A percentile compares a stretch with the other conserved stretches of the same genome.
These are phyloP conservation scores for Pogonocherus hispidulus DNA, from an alignment of 2,888 invertebrate genomes.

Conservation along the genomic window DNA sequence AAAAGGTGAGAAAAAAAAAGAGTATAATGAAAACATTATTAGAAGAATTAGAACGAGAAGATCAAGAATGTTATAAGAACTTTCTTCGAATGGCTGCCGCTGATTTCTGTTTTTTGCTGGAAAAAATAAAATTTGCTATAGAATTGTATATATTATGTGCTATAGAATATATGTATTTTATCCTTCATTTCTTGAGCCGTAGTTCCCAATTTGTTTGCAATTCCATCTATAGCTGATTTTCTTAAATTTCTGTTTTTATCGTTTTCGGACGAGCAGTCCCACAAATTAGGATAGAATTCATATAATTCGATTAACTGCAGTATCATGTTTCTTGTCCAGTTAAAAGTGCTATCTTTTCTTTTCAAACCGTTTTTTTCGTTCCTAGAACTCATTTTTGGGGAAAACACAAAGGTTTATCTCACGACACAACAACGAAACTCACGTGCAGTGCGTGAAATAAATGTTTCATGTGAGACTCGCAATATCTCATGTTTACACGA, in stretches of 20 bases:
- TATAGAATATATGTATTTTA: conserved; percentile 44
- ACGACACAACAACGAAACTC: conserved; percentile 12
- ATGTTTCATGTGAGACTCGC: background rate
- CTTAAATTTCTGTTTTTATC: conserved; percentile 36
- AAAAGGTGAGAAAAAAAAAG: too few relatives aligned
- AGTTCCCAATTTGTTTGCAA: conserved; percentile 27
- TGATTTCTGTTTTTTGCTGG: too few relatives aligned
- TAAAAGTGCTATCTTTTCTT: conserved; percentile 8
- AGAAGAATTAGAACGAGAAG: too few relatives aligned
- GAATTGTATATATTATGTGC: too few relatives aligned
- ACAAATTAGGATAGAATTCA: conserved; percentile 38
- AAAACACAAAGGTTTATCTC: conserved; percentile 5
- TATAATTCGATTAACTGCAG: conserved; percentile 29
- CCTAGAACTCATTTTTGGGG: conserved; percentile 5
- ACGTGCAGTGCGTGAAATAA: conserved; percentile 21
- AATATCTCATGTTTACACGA: conserved; percentile 12
- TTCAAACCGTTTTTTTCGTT: conserved; percentile 6
- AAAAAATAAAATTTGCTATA: too few relatives aligned
- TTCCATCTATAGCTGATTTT: conserved; percentile 30
- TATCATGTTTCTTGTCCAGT: conserved; percentile 13
- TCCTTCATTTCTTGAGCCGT: conserved; percentile 31
- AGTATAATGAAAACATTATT: too few relatives aligned
- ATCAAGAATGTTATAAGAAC: too few relatives aligned
- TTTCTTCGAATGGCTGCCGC: too few relatives aligned
- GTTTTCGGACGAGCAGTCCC: conserved; percentile 26